Base-by-base conservation (phyloP, 2,113 vertebrate species). In the Origma solitaria region DNA sequence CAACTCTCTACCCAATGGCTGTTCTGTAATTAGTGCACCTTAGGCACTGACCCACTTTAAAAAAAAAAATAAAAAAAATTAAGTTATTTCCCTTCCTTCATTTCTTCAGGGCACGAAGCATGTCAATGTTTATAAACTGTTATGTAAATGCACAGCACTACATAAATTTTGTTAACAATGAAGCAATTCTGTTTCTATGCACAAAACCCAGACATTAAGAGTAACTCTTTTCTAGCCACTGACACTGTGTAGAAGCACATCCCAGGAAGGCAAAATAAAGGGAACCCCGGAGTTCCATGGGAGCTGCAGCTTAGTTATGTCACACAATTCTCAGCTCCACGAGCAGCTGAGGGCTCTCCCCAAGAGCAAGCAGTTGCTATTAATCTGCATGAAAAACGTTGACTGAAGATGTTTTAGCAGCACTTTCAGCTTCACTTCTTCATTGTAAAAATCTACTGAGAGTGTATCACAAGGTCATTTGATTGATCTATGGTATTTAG, bases 21-120 rank as follows among this genome's bases (percentile, higher is more conserved):
- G 38, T 75, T 90, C 71, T 88, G 56, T 89, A 96, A 97, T 96
- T 95, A 96, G 58, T 56, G 68, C 8, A 91, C 91, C 84, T 88
- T 42, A 76, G 91, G 95, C 95, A 80, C 31, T 94, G 90, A 96
- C 91, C 88, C 76, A 95, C 71, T 96, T 94, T 3, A 40, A 40
- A 40, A 40, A 33, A 92, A 94, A 77, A 93, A 73, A 60, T 33
- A 79, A 57, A 73, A 82, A 88, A 93, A 81, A 86, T 37, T 38
- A 76, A 86, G 28, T 65, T 92, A 9, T 93, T 83, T 93, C 70
- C 50, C 69, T 92, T 51, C 31, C 31, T 83, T 88, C 27, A 20
- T 92, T 51, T 84, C 96, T 92, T 79, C 65, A 71, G 93, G 95
- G 92, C 42, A 94, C 44, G 45, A 90, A 94, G 45, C 47, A 82